phyloP scores from a whole-genome alignment of 1,140 invertebrate species.

The Neodiprion lecontei region DNA sequence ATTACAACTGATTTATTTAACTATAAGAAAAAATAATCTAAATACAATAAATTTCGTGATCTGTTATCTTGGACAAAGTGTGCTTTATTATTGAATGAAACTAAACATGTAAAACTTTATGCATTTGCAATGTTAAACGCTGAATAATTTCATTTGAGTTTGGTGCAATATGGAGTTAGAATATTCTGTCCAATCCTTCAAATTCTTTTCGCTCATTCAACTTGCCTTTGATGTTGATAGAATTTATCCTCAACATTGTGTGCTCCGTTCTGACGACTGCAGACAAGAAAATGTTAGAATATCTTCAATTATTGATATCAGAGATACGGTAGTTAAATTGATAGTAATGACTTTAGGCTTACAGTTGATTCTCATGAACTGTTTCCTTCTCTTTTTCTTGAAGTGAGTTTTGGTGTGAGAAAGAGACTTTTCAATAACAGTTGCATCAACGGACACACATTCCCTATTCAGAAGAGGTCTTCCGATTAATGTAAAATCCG shows the following conservation, averaged over 20 bases:
- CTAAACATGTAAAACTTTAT: neutral
- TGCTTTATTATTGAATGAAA: neutral
- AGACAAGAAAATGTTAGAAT: slow-evolving; percentile 39
- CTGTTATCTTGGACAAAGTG: neutral
- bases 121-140: neutral
- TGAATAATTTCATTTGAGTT: neutral
- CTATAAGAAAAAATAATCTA: neutral
- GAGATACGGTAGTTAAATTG: slow-evolving; percentile 17
- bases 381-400: slow-evolving; percentile 77
- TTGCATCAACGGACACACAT: slow-evolving; percentile 80
- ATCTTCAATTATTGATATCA: slow-evolving; percentile 10
- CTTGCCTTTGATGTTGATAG: slow-evolving; percentile 64
- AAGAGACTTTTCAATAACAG: slow-evolving; percentile 89
- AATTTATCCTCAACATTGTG: slow-evolving; percentile 79
- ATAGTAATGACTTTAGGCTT: slow-evolving; percentile 41
- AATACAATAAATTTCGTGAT: neutral
- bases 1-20: neutral
- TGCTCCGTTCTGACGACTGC: slow-evolving; percentile 71
- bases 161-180: slow-evolving; percentile 31
- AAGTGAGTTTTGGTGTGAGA: slow-evolving; percentile 84
- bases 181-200: slow-evolving; percentile 55
- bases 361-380: slow-evolving; percentile 79
- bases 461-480: slow-evolving; percentile 79
- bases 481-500: slow-evolving; percentile 87
- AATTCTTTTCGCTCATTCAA: slow-evolving; percentile 57